Evolutionary conservation across 1,140 invertebrate species (phyloP).

Genomic region (Homarus americanus): DNA sequence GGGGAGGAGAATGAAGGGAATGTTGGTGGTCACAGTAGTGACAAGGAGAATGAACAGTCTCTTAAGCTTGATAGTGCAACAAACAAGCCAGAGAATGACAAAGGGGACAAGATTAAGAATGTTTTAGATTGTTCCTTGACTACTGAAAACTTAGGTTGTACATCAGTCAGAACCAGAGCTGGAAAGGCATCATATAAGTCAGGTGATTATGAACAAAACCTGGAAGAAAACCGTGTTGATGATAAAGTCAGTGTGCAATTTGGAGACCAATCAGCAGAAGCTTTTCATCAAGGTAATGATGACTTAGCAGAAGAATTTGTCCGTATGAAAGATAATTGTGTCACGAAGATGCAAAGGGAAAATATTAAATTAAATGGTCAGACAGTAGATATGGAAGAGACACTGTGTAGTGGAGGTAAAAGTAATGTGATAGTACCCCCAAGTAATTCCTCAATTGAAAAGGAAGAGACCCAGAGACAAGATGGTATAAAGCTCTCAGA

Average conservation of each 20-base stretch:
- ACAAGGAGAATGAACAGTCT: neutral
- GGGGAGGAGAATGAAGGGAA: constrained; percentile 27
- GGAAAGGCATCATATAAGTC: too few species aligned
- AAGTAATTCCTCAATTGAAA: neutral
- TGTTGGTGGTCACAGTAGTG: neutral
- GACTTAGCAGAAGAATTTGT: too few species aligned
- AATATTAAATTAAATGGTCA: neutral
- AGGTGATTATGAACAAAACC: too few species aligned
- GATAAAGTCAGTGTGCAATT: too few species aligned
- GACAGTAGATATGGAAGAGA: neutral
- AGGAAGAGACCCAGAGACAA: neutral
- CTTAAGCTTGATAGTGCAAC: neutral
- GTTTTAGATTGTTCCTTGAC: too few species aligned
- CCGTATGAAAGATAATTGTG: too few species aligned
- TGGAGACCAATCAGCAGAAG: too few species aligned
- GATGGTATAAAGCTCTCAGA: too few species aligned
- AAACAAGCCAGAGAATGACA: neutral
- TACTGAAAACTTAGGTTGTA: too few species aligned
- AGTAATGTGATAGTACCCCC: neutral
- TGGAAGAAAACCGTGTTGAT: too few species aligned
- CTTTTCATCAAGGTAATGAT: too few species aligned
- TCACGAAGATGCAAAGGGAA: neutral
- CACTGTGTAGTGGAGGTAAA: neutral
- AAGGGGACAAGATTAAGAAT: neutral
- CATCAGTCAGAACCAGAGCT: too few species aligned